Conservation (phyloP, 2,113 vertebrate genomes). For the Melierax canorus region DNA sequence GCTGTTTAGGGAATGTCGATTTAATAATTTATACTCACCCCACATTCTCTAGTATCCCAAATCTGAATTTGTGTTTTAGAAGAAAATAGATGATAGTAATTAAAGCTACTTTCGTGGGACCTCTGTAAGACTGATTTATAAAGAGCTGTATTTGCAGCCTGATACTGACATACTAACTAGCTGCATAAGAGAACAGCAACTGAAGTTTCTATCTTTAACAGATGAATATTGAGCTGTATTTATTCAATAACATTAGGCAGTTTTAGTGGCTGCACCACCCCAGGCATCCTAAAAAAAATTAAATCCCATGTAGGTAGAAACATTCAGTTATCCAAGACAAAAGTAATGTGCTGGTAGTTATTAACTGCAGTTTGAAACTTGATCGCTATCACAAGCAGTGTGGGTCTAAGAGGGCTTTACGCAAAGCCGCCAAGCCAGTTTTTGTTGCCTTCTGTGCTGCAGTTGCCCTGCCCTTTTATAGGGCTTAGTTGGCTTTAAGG, state of each 20-base stretch:
- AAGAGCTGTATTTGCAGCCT: background rate
- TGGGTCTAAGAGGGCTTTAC: background rate
- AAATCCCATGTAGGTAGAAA: background rate
- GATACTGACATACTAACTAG: background rate
- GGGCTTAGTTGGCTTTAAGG: background rate
- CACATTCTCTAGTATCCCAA: background rate
- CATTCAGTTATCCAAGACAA: background rate
- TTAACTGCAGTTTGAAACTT: background rate
- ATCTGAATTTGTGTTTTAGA: background rate
- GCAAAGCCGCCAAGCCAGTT: background rate
- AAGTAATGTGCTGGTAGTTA: background rate
- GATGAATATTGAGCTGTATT: background rate
- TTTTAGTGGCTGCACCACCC: background rate
- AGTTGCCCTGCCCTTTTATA: background rate
- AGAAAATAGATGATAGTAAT: background rate
- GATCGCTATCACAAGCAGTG: fast-evolving
- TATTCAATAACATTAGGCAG: background rate
- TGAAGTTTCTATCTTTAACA: background rate
- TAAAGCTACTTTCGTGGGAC: background rate
- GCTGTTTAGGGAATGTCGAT: background rate
- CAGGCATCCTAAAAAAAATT: background rate
- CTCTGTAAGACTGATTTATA: background rate
- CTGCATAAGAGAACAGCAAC: background rate
- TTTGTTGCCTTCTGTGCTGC: background rate
- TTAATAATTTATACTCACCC: background rate